These are phyloP conservation scores for Ondatra zibethicus DNA, from an alignment of 2,113 vertebrate genomes.

Conservation along the genomic window DNA sequence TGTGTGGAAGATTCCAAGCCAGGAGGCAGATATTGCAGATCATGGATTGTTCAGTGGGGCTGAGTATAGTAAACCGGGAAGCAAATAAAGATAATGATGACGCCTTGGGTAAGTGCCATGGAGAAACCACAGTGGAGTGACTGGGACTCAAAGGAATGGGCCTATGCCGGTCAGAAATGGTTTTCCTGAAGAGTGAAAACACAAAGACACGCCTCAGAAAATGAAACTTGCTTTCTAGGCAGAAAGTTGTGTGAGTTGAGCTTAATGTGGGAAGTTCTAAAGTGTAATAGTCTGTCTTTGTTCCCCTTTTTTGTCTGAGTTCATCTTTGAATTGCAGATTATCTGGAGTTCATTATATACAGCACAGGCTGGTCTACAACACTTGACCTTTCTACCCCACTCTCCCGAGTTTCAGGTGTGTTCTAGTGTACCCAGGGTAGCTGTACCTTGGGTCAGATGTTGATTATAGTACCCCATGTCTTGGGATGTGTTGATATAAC, in stretches of 20 bases:
- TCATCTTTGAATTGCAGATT: background rate
- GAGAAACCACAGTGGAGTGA: background rate
- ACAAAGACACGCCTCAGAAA: background rate
- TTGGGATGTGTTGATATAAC: background rate
- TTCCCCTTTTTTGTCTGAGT: too few species aligned
- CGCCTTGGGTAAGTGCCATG: background rate
- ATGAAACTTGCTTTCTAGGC: background rate
- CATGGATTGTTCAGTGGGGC: background rate
- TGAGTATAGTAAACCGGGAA: background rate
- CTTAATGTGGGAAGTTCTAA: background rate
- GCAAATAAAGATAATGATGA: background rate
- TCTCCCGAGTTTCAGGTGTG: background rate
- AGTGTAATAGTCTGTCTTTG: background rate
- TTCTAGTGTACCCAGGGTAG: background rate
- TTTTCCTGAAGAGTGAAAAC: conserved; percentile 6
- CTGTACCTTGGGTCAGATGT: background rate
- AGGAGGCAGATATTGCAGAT: background rate
- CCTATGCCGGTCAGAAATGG: background rate
- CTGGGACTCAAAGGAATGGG: background rate
- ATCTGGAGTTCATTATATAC: background rate
- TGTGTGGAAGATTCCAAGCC: background rate
- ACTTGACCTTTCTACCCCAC: background rate
- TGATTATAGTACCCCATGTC: background rate
- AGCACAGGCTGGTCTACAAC: background rate
- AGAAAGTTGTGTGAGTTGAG: background rate